Evolutionary conservation across 64 coral and sea anemone species (phyloP), one percentile per base, ranked within the genome.

Genomic region (Catalaphyllia jardinei): DNA sequence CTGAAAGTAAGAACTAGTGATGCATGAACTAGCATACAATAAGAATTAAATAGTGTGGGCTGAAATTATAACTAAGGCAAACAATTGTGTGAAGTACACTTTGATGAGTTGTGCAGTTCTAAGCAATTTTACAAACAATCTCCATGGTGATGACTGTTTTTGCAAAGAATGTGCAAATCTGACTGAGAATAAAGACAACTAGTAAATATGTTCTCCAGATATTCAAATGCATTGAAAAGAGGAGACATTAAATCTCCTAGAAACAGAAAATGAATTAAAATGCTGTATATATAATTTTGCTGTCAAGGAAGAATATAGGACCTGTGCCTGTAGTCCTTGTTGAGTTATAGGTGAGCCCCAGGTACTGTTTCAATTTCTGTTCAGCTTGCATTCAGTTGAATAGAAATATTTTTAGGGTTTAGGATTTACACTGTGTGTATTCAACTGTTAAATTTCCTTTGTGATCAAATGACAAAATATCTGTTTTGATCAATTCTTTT

Each of bases 111-210:
- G 20, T 22, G 18, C 19, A 12, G 10, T 77, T 77, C 35, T 22
- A 1, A 30, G 33, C 17, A 17, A 50, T 77, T 19, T 77, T 24
- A 50, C 17, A 20, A 0, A 15, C 18, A 18, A 69, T 51, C 69
- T 50, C 81, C 35, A 85, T 85, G 81, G 81, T 50, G 31, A 71
- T 63, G 20, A 0, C 15, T 14, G 30, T 69, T 24, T 52, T 50
- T 2, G 1, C 20, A 51, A 85, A 85, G 81, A 85, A 85, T 85
- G 39, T 85, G 30, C 27, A 10, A 80, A 31, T 80, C 55, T 80
- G 28, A 80, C 27, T 31, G 17, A 20, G 18, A n/a, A 69, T 69
- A 20, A 69, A 29, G 65, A 69, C 65, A 25, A 69, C 7, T n/a
- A 25, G 65, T 11, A n/a, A 69, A 69, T 69, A 11, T 7, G 1